These are phyloP conservation scores for Microctonus hyperodae DNA, from an alignment of 2,888 invertebrate species.

Conservation along the genomic window DNA sequence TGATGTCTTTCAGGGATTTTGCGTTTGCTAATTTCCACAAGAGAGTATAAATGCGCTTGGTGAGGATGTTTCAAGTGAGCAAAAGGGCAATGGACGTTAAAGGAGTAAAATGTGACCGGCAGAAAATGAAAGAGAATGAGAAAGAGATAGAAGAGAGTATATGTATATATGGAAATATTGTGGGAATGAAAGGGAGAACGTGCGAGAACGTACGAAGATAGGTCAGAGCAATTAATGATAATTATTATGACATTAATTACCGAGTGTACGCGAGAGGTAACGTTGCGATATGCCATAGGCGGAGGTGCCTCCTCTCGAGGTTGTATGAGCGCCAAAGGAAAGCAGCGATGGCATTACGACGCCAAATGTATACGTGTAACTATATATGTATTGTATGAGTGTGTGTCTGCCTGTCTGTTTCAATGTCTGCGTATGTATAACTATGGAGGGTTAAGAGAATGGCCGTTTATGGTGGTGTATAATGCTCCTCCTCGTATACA, in stretches of 20 bases:
- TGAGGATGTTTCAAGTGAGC: slow-evolving; percentile 9
- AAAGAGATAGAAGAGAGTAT: neutral
- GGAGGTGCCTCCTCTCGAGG: neutral
- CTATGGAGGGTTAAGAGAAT: slow-evolving; percentile 10
- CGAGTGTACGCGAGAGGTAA: slow-evolving; percentile 18
- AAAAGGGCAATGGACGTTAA: slow-evolving; percentile 9
- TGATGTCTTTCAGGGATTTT: slow-evolving; percentile 9
- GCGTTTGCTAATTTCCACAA: slow-evolving; percentile 10
- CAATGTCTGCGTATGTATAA: too few species aligned
- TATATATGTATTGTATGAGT: neutral
- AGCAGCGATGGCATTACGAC: slow-evolving; percentile 19
- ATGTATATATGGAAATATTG: neutral
- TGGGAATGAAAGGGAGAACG: neutral
- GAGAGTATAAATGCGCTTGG: slow-evolving; percentile 12
- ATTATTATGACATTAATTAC: slow-evolving; percentile 43
- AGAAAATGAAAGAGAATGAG: neutral
- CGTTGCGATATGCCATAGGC: neutral
- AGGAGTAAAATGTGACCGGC: neutral
- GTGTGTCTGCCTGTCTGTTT: too few species aligned
- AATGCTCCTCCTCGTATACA: slow-evolving; percentile 32
- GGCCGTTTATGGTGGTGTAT: slow-evolving; percentile 26
- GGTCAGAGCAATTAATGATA: slow-evolving; percentile 42
- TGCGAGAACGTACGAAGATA: slow-evolving; percentile 5
- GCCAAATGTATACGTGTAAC: neutral
- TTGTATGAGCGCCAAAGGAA: slow-evolving; percentile 25